Conservation (phyloP, 2,888 invertebrate species). For the Pheosia gnoma region DNA sequence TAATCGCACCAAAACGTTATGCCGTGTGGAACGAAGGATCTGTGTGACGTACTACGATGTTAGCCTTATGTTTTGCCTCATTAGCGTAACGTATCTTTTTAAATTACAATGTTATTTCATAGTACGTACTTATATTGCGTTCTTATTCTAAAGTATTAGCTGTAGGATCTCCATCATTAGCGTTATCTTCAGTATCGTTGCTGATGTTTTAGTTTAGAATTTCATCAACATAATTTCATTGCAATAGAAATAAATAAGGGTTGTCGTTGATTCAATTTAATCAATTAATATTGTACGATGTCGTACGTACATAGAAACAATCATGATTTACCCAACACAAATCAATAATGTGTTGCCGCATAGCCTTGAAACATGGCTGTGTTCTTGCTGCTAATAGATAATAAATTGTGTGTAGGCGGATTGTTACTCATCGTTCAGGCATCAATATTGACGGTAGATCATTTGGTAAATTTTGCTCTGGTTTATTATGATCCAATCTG, state of each 20-base stretch:
- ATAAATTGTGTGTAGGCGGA: slow-evolving; percentile 1
- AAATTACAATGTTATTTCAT: no score
- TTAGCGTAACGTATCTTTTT: no score
- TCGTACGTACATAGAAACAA: not conserved
- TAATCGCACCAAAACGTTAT: slow-evolving; percentile 6
- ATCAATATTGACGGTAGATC: slow-evolving; percentile 35
- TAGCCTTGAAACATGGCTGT: slow-evolving; percentile 7
- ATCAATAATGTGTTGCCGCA: slow-evolving; percentile 1
- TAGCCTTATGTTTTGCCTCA: not conserved
- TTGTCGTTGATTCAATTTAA: no score
- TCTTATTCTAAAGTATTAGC: no score
- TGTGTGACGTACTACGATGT: not conserved
- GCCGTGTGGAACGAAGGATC: not conserved
- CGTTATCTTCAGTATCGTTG: no score
- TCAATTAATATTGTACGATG: no score
- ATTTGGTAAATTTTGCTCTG: slow-evolving; percentile 28
- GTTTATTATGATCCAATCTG: slow-evolving; percentile 38
- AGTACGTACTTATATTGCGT: not conserved
- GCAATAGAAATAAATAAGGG: no score
- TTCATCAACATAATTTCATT: no score
- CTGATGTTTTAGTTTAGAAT: no score
- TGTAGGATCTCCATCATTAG: no score
- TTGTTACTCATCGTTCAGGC: slow-evolving; percentile 21
- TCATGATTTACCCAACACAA: not conserved
- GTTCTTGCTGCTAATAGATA: slow-evolving; percentile 6